Base-by-base conservation (phyloP, 1,140 invertebrate species). In the Dufourea novaeangliae region DNA sequence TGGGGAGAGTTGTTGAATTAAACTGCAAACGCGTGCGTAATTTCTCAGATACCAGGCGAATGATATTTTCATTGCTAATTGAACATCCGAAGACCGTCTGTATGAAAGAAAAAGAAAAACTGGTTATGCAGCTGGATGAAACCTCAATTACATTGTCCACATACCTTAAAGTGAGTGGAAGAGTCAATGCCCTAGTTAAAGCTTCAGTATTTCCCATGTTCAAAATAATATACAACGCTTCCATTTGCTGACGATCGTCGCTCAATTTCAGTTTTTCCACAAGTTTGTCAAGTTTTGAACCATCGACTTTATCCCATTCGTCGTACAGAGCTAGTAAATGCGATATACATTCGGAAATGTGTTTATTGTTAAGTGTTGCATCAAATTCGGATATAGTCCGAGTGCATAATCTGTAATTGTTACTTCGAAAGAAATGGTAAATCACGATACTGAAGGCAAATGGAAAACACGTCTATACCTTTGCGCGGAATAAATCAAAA, bases 401-500 rank as follows among this genome's bases (percentile, higher is more conserved):
- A 41, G 91, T 88, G 54, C 92, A 93, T 39, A 94, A 89, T 80
- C 94, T 94, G 79, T 25, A 64, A 76, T 72, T 61, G 52, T 32
- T 39, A 25, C 14, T n/a, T 29, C 37, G 17, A 8, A 50, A 7
- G 20, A n/a, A n/a, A 7, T 50, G 6, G 20, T 2, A 5, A 50
- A n/a, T n/a, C 7, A n/a, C 8, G 20, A 50, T n/a, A n/a, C 5
- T 7, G 6, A 7, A n/a, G 46, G n/a, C 5, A n/a, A n/a, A 34
- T 56, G 0, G 17, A 7, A 44, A 34, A 41, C 12, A 17, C 29
- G 4, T n/a, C 59, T 76, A 87, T 92, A 96, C 96, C 93, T 94
- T 89, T 96, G 96, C 1, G 92, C 91, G 34, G 95, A 92, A 87
- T 95, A 96, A 52, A 95, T 90, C 88, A 96, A 92, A 88, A 97